Evolutionary conservation across 2,113 vertebrate species (phyloP).

Genomic region (Pundamilia nyererei): DNA sequence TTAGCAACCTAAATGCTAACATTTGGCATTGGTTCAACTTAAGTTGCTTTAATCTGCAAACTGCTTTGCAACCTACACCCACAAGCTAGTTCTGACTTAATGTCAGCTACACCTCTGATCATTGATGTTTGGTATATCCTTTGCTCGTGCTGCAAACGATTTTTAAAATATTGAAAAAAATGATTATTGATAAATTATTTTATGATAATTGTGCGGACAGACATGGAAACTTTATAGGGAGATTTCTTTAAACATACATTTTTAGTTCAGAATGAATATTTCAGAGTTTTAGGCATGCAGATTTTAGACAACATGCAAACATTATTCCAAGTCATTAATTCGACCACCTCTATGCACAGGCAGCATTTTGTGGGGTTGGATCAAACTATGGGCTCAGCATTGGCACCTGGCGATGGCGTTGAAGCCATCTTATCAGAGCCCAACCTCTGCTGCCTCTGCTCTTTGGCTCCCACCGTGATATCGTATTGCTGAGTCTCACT

Average conservation of each 20-base stretch:
- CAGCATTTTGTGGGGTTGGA: neutral
- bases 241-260: neutral
- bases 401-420: constrained; percentile 12
- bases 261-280: neutral
- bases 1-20: neutral
- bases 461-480: constrained; percentile 41
- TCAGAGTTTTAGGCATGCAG: neutral
- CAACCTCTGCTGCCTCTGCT: constrained; percentile 47
- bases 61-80: neutral
- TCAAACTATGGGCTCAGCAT: constrained; percentile 5
- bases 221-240: rapidly evolving
- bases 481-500: constrained; percentile 72
- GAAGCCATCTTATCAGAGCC: constrained; percentile 45
- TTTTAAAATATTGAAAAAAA: neutral
- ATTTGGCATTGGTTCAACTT: neutral
- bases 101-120: rapidly evolving
- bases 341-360: neutral
- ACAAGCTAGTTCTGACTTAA: neutral
- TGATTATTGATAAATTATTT: rapidly evolving
- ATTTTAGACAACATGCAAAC: neutral
- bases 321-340: neutral
- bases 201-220: rapidly evolving
- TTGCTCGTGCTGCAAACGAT: neutral
- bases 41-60: neutral
- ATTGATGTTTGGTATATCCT: neutral